Conservation (phyloP, 2,113 vertebrate genomes). For the Eretmochelys imbricata region DNA sequence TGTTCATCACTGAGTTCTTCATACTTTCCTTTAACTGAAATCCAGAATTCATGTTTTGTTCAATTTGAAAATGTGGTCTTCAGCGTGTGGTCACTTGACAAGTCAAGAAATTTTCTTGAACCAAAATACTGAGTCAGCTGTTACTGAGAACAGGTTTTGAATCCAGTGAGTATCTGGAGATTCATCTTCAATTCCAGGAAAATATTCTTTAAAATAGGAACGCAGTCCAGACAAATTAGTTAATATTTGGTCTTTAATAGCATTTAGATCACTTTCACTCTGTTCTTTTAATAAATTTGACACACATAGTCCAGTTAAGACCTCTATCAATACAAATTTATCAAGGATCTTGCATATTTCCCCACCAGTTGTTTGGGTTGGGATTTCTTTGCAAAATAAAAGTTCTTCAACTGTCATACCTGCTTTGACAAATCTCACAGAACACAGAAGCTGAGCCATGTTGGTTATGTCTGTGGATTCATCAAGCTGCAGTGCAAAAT, state of each 20-base stretch:
- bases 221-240: neutral
- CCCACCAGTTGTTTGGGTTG: neutral
- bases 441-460: neutral
- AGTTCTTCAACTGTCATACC: neutral
- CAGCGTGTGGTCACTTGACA: neutral
- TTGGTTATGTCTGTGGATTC: neutral
- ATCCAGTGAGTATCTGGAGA: neutral
- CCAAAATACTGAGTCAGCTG: neutral
- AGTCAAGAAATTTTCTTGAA: neutral
- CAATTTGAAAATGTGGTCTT: neutral
- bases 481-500: neutral
- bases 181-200: neutral
- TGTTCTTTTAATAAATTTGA: neutral
- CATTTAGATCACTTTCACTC: neutral
- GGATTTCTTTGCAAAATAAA: neutral
- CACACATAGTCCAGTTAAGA: too few species aligned
- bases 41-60: neutral
- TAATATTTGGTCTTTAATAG: neutral
- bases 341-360: neutral
- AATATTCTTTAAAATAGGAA: neutral
- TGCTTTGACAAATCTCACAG: neutral
- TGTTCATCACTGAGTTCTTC: neutral
- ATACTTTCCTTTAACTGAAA: neutral
- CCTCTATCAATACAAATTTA: neutral
- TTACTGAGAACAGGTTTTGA: neutral